Base-by-base conservation (phyloP, 2,113 vertebrate genomes). In the Vidua macroura region DNA sequence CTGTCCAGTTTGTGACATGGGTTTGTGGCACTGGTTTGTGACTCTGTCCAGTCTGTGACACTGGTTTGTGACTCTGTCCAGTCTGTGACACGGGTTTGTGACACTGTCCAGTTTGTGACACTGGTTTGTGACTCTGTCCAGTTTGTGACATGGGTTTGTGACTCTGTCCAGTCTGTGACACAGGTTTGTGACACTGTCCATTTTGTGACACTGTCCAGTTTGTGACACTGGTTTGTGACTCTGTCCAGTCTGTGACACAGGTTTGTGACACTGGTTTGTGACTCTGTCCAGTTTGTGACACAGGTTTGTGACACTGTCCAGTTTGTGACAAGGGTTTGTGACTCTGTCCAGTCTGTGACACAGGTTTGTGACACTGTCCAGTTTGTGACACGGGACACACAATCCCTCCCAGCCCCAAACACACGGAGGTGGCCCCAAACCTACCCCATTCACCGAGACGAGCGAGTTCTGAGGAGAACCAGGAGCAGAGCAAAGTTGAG, bases 381-480 rank as follows among this genome's bases (percentile, higher is more conserved):
- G 88, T 66, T 73, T 94, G 85, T 77, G 73, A 69, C 63, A 53
- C 88, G 69, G 88, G 86, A 62, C 92, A 76, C 91, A 88, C 93
- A 69, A 52, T 41, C 89, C 76, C 75, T 82, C 14, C 81, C 92
- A 95, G 92, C 83, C 94, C 83, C 93, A 90, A 82, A 81, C 92
- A 74, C 87, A 82, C 43, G 8, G 43, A 49, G 41, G n/a, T 5
- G 4, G 48, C 87, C 88, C 66, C 85, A 91, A 64, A 91, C 59
- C 83, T n/a, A 11, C 90, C 64, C 94, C 15, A 46, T 88, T 92
- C 93, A 49, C 88, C 19, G 19, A 13, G 75, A 11, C 83, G 78
- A 90, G 72, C 90, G 24, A 58, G 83, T 86, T 94, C 78, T 85
- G 35, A 35, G 35, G 35, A 35, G 35, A 35, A 35, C 35, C 95